Conservation (phyloP, 2,797 vertebrate species). For the Anguilla obscura region DNA sequence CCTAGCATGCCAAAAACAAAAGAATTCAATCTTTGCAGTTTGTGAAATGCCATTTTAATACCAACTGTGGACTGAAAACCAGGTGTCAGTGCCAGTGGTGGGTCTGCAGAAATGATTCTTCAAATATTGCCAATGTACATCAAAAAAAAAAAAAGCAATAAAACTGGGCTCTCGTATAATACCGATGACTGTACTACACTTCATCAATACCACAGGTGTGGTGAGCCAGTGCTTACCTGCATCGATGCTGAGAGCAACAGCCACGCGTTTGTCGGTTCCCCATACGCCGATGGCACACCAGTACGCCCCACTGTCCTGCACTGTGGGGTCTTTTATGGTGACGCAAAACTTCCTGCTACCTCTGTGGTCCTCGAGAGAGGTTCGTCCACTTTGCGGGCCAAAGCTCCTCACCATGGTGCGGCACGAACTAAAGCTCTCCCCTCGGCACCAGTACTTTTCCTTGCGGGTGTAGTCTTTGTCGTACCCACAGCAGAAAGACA, state of each 20-base stretch:
- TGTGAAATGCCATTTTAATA: background rate
- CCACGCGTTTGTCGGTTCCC: background rate
- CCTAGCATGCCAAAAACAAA: background rate
- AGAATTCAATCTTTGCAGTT: background rate
- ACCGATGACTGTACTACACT: background rate
- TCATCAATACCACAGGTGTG: background rate
- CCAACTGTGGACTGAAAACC: background rate
- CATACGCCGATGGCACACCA: background rate
- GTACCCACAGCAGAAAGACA: background rate
- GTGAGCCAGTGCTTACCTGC: background rate
- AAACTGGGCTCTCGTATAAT: background rate
- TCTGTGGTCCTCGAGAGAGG: background rate
- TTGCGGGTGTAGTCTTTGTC: background rate
- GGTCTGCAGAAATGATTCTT: background rate
- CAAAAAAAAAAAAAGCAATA: too few species aligned
- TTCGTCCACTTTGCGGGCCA: too few species aligned
- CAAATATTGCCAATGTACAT: background rate
- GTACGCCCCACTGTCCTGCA: background rate
- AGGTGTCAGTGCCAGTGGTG: background rate
- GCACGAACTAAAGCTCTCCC: background rate
- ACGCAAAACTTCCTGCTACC: background rate
- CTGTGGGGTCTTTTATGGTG: slow-evolving; percentile 3
- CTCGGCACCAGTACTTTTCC: background rate
- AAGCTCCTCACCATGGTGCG: background rate
- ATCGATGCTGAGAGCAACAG: background rate